Percentiles rank a stretch among this genome's conserved stretches.
phyloP scores from a whole-genome alignment of 2,797 vertebrate genomes.

The Dicrostonyx torquatus region DNA sequence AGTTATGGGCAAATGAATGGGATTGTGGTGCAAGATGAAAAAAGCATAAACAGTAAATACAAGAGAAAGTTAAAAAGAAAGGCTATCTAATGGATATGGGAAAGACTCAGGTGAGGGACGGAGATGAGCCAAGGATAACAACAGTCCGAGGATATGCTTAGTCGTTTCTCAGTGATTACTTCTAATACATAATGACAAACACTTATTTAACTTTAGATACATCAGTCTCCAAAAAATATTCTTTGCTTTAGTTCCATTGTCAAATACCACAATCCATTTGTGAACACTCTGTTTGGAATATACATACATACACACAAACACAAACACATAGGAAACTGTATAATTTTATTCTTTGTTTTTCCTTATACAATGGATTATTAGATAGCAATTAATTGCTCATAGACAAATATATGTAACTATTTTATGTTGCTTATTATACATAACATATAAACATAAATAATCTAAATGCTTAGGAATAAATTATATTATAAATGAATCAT shows the following conservation, averaged over 20 bases:
- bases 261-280: background rate
- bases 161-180: background rate
- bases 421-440: background rate
- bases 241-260: constrained; percentile 6
- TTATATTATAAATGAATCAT: background rate
- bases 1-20: background rate
- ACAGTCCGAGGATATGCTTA: background rate
- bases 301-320: background rate
- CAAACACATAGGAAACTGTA: too few relatives aligned
- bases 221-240: background rate
- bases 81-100: background rate
- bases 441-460: background rate
- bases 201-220: background rate
- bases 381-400: background rate
- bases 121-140: background rate
- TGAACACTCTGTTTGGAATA: background rate
- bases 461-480: background rate
- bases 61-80: background rate
- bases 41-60: background rate
- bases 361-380: background rate
- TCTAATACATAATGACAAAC: background rate
- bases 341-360: background rate
- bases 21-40: background rate
- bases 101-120: rapidly evolving
- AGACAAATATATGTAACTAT: background rate